Base-by-base conservation (phyloP, 1,140 invertebrate species). In the Dendroctonus ponderosae region DNA sequence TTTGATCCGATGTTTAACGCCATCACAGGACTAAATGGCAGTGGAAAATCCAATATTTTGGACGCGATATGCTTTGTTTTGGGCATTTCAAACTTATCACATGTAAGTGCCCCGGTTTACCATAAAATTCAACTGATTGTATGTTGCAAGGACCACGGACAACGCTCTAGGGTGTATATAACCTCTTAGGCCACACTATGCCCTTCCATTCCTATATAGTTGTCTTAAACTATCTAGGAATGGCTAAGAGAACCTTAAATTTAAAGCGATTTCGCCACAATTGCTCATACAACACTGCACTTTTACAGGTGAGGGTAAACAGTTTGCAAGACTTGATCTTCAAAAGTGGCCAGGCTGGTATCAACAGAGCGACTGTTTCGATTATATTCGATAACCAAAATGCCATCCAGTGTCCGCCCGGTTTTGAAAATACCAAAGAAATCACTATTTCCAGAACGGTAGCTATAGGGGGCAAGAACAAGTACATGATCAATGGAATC, bases 21-120 rank as follows among this genome's bases (percentile, higher is more conserved):
- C 7, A 99, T 99, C 52, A 99, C 97, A 46, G 97, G 97, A 8
- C 81, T 99, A 6, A 99, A 99, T 82, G 97, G 97, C 5, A 96
- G 92, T 68, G 97, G 97, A n/a, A 99, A 99, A 82, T 99, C 96
- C 0, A 99, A 99, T 77, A 96, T 99, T 77, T 83, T 99, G 49
- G 97, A 99, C 83, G 89, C 93, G 8, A 98, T 99, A 80, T 99
- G 97, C 80, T 99, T 99, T 80, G 89, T 99, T 9, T 80, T 99
- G 4, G 97, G 97, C 50, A 97, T 99, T 42, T 89, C 90, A n/a
- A 97, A 98, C 82, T 84, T 99, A 54, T 84, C 85, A 15, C 91
- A 96, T 80, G 95, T 96, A 85, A 86, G 79, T 78, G 0, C 7
- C 15, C 44, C 44, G 12, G 5, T 46, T 46, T 46, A 46, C 9